Conservation (phyloP, 2,888 invertebrate species). For the Pristionchus maxplancki region DNA sequence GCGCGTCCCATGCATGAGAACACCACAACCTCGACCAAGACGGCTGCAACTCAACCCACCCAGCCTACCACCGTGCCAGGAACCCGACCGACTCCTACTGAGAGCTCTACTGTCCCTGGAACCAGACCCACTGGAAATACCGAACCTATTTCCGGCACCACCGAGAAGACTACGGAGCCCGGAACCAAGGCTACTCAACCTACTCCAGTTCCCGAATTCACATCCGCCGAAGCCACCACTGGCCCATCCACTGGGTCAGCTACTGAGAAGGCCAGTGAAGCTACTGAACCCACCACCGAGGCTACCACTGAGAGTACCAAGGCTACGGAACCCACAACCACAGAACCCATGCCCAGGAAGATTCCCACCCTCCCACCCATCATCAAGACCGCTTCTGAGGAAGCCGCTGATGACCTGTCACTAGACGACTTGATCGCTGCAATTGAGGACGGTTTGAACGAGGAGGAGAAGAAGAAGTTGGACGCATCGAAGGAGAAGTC, state of each 20-base stretch:
- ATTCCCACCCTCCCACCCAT: not conserved
- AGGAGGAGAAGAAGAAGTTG: not conserved
- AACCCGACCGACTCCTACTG: not conserved
- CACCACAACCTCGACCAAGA: not conserved
- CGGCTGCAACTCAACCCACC: not conserved
- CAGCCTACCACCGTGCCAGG: not conserved
- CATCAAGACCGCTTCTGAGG: not conserved
- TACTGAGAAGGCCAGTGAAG: not conserved
- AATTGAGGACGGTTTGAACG: slow-evolving; percentile 45
- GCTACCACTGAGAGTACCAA: not conserved
- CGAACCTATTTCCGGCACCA: not conserved
- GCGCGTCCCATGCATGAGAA: slow-evolving; percentile 36
- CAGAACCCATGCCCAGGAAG: not conserved
- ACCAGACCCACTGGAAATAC: not conserved
- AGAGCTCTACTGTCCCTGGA: not conserved
- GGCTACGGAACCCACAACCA: too few species aligned
- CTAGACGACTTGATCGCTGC: not conserved
- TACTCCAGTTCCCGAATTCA: not conserved
- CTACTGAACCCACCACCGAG: not conserved
- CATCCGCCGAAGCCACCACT: not conserved
- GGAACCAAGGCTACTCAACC: not conserved
- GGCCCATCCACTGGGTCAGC: not conserved
- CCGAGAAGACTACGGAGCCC: not conserved
- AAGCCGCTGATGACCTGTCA: slow-evolving; percentile 20
- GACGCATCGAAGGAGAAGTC: not conserved